phyloP scores from a whole-genome alignment of 2,888 invertebrate genomes.

The Nezara viridula region DNA sequence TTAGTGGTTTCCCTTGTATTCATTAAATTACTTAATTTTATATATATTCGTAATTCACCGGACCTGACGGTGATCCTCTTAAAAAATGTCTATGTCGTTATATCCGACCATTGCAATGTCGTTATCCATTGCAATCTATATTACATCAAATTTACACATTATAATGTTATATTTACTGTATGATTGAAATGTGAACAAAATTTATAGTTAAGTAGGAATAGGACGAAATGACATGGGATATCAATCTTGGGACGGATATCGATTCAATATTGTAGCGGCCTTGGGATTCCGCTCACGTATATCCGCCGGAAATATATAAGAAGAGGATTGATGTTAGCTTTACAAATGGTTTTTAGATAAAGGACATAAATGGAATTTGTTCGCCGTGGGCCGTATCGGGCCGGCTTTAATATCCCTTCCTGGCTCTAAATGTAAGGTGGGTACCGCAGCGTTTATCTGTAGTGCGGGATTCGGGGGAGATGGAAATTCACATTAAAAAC shows the following conservation, averaged over 20 bases:
- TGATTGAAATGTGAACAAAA: neutral
- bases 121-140: no score
- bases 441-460: neutral
- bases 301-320: conserved; percentile 1
- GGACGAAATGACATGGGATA: neutral
- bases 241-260: neutral
- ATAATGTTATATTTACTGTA: no score
- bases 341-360: conserved; percentile 37
- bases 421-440: neutral
- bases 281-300: neutral
- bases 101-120: no score
- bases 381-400: neutral
- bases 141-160: no score
- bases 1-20: no score
- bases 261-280: neutral
- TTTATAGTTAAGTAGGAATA: neutral
- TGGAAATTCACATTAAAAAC: neutral
- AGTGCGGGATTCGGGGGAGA: neutral
- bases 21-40: no score
- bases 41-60: no score
- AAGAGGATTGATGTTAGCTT: conserved; percentile 25
- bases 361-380: conserved; percentile 34
- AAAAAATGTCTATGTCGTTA: no score
- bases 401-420: neutral
- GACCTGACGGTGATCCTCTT: no score